Evolutionary conservation across 2,797 vertebrate species (phyloP).

Genomic region (Lacerta bilineata): DNA sequence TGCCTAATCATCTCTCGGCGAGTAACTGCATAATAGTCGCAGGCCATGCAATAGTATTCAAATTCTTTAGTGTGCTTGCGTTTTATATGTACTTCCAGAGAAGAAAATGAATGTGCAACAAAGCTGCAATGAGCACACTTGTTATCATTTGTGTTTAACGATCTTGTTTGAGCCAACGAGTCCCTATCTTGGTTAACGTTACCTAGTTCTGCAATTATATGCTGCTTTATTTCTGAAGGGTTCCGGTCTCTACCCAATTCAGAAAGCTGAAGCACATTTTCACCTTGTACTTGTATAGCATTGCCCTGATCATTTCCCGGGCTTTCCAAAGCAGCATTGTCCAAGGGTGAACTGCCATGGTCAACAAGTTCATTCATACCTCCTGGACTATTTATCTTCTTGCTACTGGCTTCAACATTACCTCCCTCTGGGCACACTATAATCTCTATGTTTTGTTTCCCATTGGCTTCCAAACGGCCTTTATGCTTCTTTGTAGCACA

Average conservation of each 20-base stretch:
- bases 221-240: constrained; percentile 52
- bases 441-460: constrained; percentile 75
- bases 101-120: constrained; percentile 87
- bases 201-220: constrained; percentile 50
- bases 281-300: constrained; percentile 52
- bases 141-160: constrained; percentile 59
- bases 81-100: constrained; percentile 92
- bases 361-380: constrained; percentile 53
- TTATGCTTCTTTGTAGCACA: constrained; percentile 97
- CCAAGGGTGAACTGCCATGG: constrained; percentile 51
- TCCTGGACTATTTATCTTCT: constrained; percentile 51
- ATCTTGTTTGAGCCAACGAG: constrained; percentile 60
- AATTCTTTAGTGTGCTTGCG: constrained; percentile 94
- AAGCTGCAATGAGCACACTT: constrained; percentile 90
- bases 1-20: constrained; percentile 94
- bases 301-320: constrained; percentile 58
- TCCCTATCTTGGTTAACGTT: constrained; percentile 54
- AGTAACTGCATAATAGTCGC: constrained; percentile 94
- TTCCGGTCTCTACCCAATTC: constrained; percentile 50
- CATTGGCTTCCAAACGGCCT: constrained; percentile 80
- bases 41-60: constrained; percentile 95
- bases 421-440: constrained; percentile 75
- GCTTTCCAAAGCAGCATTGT: constrained; percentile 53
- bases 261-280: constrained; percentile 52
- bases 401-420: constrained; percentile 68